A percentile compares a stretch with the other conserved stretches of the same genome.
Conservation (phyloP, 2,113 vertebrate genomes). For the Thryonomys swinderianus region DNA sequence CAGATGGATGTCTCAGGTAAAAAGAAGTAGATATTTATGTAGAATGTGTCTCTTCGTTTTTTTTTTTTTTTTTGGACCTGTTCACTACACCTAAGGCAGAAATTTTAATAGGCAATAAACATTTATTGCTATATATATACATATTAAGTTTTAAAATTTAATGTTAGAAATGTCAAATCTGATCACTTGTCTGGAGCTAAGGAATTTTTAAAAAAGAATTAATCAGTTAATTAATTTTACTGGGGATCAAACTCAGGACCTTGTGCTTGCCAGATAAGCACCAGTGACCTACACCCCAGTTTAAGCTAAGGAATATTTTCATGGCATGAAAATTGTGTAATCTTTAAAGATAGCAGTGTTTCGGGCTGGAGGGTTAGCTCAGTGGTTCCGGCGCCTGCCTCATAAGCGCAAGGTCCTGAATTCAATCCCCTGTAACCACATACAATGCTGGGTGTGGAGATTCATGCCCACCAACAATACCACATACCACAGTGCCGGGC, state of each 20-base stretch:
- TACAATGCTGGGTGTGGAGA: no score
- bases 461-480: no score
- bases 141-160: not conserved
- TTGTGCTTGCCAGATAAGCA: no score
- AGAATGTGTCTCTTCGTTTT: not conserved
- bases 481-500: no score
- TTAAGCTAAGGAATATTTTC: not conserved
- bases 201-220: not conserved
- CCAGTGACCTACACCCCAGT: no score
- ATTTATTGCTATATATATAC: not conserved
- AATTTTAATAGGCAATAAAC: not conserved
- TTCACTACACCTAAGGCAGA: not conserved
- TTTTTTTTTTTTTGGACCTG: not conserved
- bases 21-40: not conserved
- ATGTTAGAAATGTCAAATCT: not conserved
- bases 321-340: not conserved
- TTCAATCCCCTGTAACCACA: no score
- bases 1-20: constrained; percentile 97
- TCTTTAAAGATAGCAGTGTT: not conserved
- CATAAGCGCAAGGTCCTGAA: no score
- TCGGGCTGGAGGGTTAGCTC: no score
- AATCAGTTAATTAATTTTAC: no score
- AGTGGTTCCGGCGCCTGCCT: no score
- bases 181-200: not conserved
- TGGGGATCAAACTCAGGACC: no score